Conservation (phyloP, 2,797 vertebrate species). For the Gambusia yucatana region DNA sequence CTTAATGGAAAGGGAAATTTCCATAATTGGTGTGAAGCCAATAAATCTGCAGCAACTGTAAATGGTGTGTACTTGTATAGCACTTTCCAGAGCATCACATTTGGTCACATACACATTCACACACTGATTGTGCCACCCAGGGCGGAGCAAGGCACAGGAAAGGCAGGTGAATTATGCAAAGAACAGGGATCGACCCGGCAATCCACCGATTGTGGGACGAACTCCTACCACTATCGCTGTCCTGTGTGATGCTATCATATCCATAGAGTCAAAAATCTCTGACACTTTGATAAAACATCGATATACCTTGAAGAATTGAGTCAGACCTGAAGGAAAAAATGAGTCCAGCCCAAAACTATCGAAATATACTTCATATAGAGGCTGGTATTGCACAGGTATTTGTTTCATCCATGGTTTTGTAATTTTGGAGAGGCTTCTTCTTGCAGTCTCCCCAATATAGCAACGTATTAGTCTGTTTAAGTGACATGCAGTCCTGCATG, state of each 20-base stretch:
- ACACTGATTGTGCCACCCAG: too few species aligned
- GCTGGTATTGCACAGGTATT: not conserved
- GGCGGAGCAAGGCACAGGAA: too few species aligned
- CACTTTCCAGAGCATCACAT: too few species aligned
- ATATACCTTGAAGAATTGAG: not conserved
- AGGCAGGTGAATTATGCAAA: too few species aligned
- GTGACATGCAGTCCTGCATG: constrained; percentile 36
- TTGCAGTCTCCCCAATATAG: constrained; percentile 43
- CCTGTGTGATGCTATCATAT: not conserved
- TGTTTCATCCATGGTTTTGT: not conserved
- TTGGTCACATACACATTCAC: too few species aligned
- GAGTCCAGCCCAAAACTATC: not conserved
- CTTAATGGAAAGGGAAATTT: not conserved
- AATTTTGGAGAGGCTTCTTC: constrained; percentile 13
- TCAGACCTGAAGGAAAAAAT: not conserved
- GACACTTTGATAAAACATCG: not conserved
- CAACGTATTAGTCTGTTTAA: constrained; percentile 9
- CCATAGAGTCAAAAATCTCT: not conserved
- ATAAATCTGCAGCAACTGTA: not conserved
- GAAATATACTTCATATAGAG: not conserved
- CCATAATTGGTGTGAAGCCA: not conserved
- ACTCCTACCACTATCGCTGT: too few species aligned
- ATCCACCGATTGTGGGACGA: too few species aligned
- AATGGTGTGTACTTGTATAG: too few species aligned
- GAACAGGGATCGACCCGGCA: too few species aligned